Base-by-base conservation (phyloP, 2,113 vertebrate genomes). In the Nothoprocta perdicaria region DNA sequence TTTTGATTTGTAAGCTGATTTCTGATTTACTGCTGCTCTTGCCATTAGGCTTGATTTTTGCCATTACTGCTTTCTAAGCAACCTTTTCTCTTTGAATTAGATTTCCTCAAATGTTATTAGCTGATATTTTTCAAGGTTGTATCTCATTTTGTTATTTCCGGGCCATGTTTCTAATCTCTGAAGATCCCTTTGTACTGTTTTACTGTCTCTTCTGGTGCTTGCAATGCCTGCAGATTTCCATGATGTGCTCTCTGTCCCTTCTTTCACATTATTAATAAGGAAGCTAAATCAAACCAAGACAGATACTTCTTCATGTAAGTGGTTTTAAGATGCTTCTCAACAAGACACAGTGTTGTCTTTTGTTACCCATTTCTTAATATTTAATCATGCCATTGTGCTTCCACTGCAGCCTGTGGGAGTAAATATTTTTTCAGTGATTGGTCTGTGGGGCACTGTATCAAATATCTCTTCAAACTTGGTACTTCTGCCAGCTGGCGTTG, bases 221-320 rank as follows among this genome's bases (percentile, higher is more conserved):
- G 29, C 9, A 86, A 89, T 24, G 66, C 14, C 45, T 89, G 62
- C 26, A 74, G 43, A 48, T 82, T 68, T 89, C 45, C 72, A 35
- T 79, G 78, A 78, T 66, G 17, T 67, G 17, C 7, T 87, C 14
- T 61, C n/a, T 73, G 33, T 45, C 21, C 38, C 57, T 83, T 78
- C 66, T 86, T 74, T 69, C 43, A 41, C 9, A 33, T 50, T 80
- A 55, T 84, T 94, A 78, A 76, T 90, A 55, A 86, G 85, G 65
- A 89, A 3, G 7, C 17, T 87, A 90, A 87, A 95, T 93, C 72
- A 92, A 86, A 67, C 90, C 50, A 79, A 45, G 77, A 46, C 43
- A 60, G 46, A 67, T 17, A 31, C 9, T 89, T 75, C 40, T 81
- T 52, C 5, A 10, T 68, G 21, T 73, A 66, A 77, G 33, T 61